phyloP scores from a whole-genome alignment of 2,113 vertebrate genomes.

The Ceratotherium simum region DNA sequence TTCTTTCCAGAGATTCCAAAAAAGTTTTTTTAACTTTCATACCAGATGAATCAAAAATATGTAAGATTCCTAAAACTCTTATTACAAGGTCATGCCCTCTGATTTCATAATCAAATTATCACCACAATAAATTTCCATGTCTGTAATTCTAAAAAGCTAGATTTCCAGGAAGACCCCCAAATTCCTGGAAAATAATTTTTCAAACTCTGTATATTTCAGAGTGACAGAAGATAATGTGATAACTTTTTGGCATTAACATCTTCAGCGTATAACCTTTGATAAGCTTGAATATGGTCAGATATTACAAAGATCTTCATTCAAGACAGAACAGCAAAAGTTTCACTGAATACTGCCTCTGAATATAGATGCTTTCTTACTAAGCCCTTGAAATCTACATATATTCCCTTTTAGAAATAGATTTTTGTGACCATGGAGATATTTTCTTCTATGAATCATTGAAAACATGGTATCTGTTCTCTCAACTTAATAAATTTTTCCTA shows the following conservation, averaged over 20 bases:
- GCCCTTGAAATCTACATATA: not conserved
- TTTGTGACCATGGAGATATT: not conserved
- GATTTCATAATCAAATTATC: not conserved
- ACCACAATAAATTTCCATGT: not conserved
- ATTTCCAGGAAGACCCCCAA: not conserved
- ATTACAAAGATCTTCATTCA: not conserved
- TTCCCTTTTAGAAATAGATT: not conserved
- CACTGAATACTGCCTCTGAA: not conserved
- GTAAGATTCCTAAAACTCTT: not conserved
- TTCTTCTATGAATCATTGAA: not conserved
- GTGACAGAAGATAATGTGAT: not conserved
- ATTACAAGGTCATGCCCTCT: not conserved
- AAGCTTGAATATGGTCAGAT: not conserved
- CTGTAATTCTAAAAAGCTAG: not conserved
- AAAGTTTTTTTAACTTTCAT: not conserved
- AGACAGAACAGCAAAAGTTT: not conserved
- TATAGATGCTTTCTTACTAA: not conserved
- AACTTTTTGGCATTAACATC: not conserved
- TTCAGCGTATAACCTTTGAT: not conserved
- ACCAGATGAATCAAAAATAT: not conserved
- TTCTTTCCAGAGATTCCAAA: not conserved
- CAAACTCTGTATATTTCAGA: not conserved
- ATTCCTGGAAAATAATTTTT: not conserved
- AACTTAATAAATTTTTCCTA: not conserved
- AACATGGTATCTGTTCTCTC: not conserved